Base-by-base conservation (phyloP, 2,797 vertebrate genomes). In the Silurus aristotelis region DNA sequence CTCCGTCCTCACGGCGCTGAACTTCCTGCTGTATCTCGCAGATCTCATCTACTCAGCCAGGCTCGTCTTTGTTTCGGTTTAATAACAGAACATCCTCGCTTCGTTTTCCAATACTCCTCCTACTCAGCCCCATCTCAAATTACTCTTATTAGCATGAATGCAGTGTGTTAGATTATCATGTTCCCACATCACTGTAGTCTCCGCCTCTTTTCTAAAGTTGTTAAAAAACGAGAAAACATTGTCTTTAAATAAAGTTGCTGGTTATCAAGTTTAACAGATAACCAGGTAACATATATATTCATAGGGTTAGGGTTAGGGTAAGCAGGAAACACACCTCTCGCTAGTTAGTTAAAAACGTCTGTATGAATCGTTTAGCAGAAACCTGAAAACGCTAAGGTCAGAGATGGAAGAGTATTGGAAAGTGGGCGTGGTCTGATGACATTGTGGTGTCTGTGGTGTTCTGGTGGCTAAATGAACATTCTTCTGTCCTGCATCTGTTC, bases 31-130 rank as follows among this genome's bases (percentile, higher is more conserved):
- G 48, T 96, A 96, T 89, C 87, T 96, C 88, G 92, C 91, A 0
- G 95, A 96, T 86, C 91, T 96, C 61, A 90, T 95, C 88, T 95
- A 95, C 90, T 96, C 95, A 20, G 92, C 94, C 43, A 93, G 92
- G 73, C 90, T 96, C 80, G 90, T 96, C 85, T 95, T 96, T 27
- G 90, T 96, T 88, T 93, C 38, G 0, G 93, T 91, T 82, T 96
- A 91, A 95, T 38, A 13, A 27, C 20, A 5, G 84, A 38, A 68
- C 13, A 38, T 10, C 27, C 20, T n/a, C 0, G 13, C 19, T 1
- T 15, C 3, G 0, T 9, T 12, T 61, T 61, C 13, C 61, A 52
- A 1, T 66, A 20, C 63, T 27, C 14, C 5, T 63, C 66, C 78
- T 63, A 27, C n/a, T 52, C 61, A 27, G 3, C 61, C 61, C 43